A percentile compares a stretch with the other conserved stretches of the same genome.
Evolutionary conservation across 1,140 invertebrate genomes (phyloP).

Genomic region (Campodea augens): DNA sequence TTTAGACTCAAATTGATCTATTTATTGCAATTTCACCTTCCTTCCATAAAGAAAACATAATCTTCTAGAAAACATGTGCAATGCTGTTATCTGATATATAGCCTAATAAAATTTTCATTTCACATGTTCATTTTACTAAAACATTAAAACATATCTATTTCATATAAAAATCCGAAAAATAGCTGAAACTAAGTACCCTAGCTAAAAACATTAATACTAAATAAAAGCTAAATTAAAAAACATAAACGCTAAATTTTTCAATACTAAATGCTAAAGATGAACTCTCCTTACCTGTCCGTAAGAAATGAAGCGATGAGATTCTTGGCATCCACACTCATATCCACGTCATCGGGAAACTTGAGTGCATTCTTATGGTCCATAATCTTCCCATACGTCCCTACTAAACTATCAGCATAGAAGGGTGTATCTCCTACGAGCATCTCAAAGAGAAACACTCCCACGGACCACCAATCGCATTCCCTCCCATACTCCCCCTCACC

Average conservation of each 20-base stretch:
- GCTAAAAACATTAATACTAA: conserved; percentile 4
- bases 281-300: conserved; percentile 47
- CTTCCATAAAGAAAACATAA: no score
- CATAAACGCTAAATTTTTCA: no score
- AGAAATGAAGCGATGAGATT: conserved; percentile 83
- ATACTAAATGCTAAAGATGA: no score
- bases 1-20: no score
- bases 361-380: conserved; percentile 97
- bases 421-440: conserved; percentile 98
- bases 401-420: conserved; percentile 94
- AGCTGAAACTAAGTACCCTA: conserved; percentile 1
- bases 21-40: no score
- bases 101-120: no score
- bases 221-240: no score
- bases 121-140: no score
- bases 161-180: no score
- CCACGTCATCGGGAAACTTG: conserved; percentile 81
- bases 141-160: no score
- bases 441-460: conserved; percentile 96
- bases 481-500: conserved; percentile 85
- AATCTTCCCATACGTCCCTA: conserved; percentile 96
- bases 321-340: conserved; percentile 81
- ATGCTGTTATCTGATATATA: no score
- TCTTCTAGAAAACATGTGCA: no score
- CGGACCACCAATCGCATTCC: conserved; percentile 99